Conservation (phyloP, 2,888 invertebrate species). For the Phorcus lineatus region DNA sequence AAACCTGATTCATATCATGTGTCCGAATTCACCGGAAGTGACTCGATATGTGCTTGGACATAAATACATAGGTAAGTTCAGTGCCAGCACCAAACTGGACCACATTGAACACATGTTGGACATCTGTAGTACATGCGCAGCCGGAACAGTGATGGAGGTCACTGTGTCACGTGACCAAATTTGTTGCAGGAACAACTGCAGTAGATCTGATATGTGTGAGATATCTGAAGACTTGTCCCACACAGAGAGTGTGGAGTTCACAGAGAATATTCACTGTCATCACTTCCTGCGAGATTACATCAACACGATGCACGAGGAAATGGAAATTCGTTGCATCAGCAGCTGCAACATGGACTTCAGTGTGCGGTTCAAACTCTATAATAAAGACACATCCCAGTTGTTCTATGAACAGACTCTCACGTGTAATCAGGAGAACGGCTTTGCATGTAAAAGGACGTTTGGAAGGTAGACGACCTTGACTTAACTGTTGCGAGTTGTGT, state of each 20-base stretch:
- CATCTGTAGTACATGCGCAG: constrained; percentile 45
- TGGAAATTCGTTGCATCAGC: constrained; percentile 34
- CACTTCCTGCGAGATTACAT: constrained; percentile 40
- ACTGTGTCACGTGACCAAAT: constrained; percentile 38
- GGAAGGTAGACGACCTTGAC: constrained; percentile 11
- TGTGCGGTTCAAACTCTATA: constrained; percentile 39
- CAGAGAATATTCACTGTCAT: constrained; percentile 44
- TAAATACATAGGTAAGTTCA: constrained; percentile 29
- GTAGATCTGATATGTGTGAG: neutral
- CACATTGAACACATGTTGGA: constrained; percentile 37
- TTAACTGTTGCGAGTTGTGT: neutral
- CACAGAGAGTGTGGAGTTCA: constrained; percentile 35
- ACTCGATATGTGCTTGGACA: constrained; percentile 44
- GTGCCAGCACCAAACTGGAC: constrained; percentile 23
- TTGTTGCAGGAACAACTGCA: constrained; percentile 45
- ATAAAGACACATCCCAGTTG: constrained; percentile 20
- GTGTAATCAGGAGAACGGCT: constrained; percentile 26
- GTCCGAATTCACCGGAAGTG: constrained; percentile 45
- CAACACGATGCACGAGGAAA: constrained; percentile 28
- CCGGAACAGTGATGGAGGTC: constrained; percentile 36
- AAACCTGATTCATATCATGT: constrained; percentile 42
- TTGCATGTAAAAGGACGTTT: constrained; percentile 36
- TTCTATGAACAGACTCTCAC: constrained; percentile 33
- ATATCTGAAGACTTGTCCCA: neutral
- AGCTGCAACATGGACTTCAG: constrained; percentile 42